Percentiles rank a stretch among this genome's conserved stretches.
Evolutionary conservation across 2,888 invertebrate species (phyloP).

Genomic region (Nebria salina): DNA sequence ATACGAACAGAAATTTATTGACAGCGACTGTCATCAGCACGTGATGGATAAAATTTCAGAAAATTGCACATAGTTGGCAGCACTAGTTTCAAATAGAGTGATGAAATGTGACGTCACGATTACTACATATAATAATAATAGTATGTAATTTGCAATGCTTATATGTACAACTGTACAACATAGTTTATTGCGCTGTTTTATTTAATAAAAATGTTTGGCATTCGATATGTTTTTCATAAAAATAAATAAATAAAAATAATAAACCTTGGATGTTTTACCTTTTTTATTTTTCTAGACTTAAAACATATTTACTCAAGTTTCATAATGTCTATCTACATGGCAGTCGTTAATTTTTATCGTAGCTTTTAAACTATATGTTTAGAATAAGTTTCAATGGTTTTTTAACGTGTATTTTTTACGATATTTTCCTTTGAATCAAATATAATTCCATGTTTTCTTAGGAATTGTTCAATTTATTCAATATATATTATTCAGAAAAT

Average conservation of each 20-base stretch:
- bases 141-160: no score
- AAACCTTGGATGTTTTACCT: neutral
- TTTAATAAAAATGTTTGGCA: no score
- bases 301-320: neutral
- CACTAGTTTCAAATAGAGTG: neutral
- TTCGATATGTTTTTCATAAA: no score
- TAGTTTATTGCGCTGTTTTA: no score
- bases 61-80: neutral
- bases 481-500: no score
- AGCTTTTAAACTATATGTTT: neutral
- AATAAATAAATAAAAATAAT: no score
- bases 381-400: neutral
- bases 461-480: neutral
- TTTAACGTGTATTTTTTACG: neutral
- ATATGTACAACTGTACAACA: no score
- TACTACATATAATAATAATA: no score
- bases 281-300: neutral
- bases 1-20: conserved; percentile 15
- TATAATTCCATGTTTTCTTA: neutral
- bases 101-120: neutral
- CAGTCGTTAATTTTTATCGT: neutral
- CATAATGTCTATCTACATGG: neutral
- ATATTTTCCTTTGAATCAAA: neutral
- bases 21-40: conserved; percentile 30
- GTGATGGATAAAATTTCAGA: conserved; percentile 5